Conservation (phyloP, 2,113 vertebrate genomes). For the Poecilia latipinna region DNA sequence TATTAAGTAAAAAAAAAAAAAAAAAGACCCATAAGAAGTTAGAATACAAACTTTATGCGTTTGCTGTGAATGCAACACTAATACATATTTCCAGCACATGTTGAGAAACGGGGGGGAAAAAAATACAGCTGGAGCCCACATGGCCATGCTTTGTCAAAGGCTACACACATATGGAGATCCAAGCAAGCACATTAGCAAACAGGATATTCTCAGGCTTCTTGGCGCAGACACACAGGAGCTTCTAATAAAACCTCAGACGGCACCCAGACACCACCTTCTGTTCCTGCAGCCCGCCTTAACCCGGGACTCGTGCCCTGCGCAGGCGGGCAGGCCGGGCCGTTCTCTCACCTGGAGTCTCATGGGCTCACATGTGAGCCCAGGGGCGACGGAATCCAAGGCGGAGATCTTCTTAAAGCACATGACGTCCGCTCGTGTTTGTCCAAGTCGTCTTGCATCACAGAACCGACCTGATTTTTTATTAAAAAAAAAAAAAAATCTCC, state of each 20-base stretch:
- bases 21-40: no score
- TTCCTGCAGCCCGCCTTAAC: conserved; percentile 53
- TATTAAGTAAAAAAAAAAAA: no score
- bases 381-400: conserved; percentile 3
- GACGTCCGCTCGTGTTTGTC: neutral
- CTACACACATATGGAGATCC: conserved; percentile 42
- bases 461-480: neutral
- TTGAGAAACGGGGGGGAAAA: neutral
- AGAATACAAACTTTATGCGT: neutral
- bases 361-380: conserved; percentile 50
- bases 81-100: conserved; percentile 4
- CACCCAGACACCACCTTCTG: conserved; percentile 73
- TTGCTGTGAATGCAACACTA: neutral
- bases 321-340: neutral
- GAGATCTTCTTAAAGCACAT: conserved; percentile 26
- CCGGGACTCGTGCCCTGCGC: conserved; percentile 34
- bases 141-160: conserved; percentile 39
- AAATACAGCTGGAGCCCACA: conserved; percentile 20
- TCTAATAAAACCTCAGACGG: conserved; percentile 71
- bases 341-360: conserved; percentile 42
- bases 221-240: conserved; percentile 67
- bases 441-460: neutral
- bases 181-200: conserved; percentile 60
- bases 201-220: conserved; percentile 69
- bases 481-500: neutral